Evolutionary conservation across 2,113 vertebrate genomes (phyloP).

Genomic region (Chlamydotis undulata): DNA sequence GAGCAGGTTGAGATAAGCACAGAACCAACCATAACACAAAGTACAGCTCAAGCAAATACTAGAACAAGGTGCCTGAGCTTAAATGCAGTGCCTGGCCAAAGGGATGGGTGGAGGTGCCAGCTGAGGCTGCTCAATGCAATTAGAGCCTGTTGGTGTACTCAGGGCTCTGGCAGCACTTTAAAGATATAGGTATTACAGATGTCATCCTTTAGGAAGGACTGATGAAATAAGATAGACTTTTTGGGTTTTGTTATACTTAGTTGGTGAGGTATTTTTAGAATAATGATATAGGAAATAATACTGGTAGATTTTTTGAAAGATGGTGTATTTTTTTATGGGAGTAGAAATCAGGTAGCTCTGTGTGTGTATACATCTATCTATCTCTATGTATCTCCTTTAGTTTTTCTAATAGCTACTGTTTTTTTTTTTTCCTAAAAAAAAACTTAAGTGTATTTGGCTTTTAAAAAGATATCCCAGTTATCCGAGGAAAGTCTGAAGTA

Average conservation of each 20-base stretch:
- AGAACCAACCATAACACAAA: accelerated
- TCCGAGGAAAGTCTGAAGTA: background rate
- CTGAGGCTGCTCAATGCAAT: background rate
- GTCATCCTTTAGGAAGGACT: background rate
- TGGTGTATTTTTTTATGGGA: background rate
- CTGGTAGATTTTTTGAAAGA: background rate
- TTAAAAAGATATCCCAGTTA: background rate
- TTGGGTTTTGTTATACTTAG: background rate
- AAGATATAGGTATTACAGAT: background rate
- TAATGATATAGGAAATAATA: background rate
- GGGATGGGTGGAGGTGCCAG: background rate
- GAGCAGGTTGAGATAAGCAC: background rate
- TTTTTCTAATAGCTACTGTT: background rate
- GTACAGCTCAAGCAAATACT: background rate
- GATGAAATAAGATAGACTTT: background rate
- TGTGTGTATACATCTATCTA: too few relatives aligned
- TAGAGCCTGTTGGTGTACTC: background rate
- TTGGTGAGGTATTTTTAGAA: background rate
- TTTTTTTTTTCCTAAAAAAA: background rate
- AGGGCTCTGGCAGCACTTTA: background rate
- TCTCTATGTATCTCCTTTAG: too few relatives aligned
- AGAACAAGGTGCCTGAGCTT: background rate
- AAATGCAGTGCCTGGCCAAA: background rate
- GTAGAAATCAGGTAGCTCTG: background rate
- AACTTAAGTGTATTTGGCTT: background rate